phyloP scores from a whole-genome alignment of 64 coral and sea anemone species.

The Porites lutea region DNA sequence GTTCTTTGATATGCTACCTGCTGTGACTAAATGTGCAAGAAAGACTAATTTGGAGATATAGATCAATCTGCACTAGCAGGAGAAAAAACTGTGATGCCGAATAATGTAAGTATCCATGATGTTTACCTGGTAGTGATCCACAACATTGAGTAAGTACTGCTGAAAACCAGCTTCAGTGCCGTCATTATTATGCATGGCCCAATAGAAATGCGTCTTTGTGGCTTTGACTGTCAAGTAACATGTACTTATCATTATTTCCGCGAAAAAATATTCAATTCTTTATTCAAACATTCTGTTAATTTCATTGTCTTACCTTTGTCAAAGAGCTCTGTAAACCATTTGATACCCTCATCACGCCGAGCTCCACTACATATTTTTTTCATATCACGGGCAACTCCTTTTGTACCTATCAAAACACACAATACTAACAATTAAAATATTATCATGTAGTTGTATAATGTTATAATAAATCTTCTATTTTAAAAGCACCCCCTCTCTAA shows the following conservation, averaged over 20 bases:
- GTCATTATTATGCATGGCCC: conserved; percentile 59
- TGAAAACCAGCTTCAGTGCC: conserved; percentile 32
- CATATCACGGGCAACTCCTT: conserved; percentile 48
- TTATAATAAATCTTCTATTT: too few relatives aligned
- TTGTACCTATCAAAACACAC: too few relatives aligned
- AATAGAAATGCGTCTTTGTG: conserved; percentile 65
- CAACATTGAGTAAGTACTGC: conserved; percentile 49
- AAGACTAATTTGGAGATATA: too few relatives aligned
- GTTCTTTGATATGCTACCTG: too few relatives aligned
- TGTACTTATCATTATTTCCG: too few relatives aligned
- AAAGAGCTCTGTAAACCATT: conserved; percentile 69
- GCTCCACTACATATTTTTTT: conserved; percentile 49
- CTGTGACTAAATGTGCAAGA: too few relatives aligned
- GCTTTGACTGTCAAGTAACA: conserved; percentile 54
- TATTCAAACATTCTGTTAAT: too few relatives aligned
- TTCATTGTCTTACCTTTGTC: conserved; percentile 79
- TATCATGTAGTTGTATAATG: too few relatives aligned
- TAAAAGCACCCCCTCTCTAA: background rate
- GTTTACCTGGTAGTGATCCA: conserved; percentile 62
- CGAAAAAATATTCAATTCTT: too few relatives aligned
- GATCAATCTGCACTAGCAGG: too few relatives aligned
- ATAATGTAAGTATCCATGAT: conserved; percentile 12
- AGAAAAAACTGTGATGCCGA: too few relatives aligned
- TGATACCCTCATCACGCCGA: conserved; percentile 37
- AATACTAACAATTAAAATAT: too few relatives aligned